Evolutionary conservation across 2,888 invertebrate species (phyloP).

Genomic region (Pecten maximus): DNA sequence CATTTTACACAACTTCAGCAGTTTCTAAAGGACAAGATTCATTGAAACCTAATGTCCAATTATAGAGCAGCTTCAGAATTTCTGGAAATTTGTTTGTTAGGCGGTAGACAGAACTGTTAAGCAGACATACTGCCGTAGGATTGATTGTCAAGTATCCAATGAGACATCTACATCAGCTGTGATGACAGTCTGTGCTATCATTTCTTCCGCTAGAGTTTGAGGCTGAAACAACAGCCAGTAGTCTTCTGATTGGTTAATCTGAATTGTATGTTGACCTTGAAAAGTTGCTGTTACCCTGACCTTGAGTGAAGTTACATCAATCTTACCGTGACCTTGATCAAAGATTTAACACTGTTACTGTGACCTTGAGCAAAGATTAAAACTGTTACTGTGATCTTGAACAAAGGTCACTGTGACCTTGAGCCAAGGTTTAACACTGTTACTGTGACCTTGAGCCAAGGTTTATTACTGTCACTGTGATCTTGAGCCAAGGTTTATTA

Average conservation of each 20-base stretch:
- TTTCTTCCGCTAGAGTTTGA: background rate
- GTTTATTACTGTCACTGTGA: background rate
- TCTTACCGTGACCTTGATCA: background rate
- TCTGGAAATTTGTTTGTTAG: background rate
- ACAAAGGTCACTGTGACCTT: background rate
- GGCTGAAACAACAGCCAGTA: background rate
- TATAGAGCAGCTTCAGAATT: background rate
- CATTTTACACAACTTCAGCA: background rate
- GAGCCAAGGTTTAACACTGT: background rate
- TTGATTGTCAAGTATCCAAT: background rate
- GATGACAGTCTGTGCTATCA: background rate
- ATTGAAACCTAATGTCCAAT: background rate
- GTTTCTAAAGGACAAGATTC: background rate
- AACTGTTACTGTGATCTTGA: background rate
- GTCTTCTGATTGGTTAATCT: background rate
- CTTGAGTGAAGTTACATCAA: background rate
- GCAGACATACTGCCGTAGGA: background rate
- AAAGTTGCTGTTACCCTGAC: background rate
- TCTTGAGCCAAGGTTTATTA: background rate
- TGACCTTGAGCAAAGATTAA: background rate
- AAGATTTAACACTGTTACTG: background rate
- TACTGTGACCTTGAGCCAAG: background rate
- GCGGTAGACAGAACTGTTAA: background rate
- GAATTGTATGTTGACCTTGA: background rate
- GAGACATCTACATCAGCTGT: background rate